Conservation (phyloP, 2,888 invertebrate genomes). For the Brachyptera putata region DNA sequence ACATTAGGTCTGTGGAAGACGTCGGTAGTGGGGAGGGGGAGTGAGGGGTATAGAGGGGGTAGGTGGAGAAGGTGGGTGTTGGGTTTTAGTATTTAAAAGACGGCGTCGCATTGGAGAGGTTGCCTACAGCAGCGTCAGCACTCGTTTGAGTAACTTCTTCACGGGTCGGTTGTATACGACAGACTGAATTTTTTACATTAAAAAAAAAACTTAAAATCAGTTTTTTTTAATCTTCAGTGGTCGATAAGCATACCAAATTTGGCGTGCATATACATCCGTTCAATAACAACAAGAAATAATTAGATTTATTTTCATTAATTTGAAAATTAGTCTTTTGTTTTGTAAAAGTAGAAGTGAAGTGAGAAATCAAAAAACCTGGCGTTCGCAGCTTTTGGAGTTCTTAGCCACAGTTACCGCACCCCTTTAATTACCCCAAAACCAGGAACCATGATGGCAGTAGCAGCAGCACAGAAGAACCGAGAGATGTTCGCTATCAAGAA, state of each 20-base stretch:
- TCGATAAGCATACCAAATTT: constrained; percentile 6
- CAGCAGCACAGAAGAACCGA: constrained; percentile 89
- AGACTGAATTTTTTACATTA: constrained; percentile 14
- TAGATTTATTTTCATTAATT: constrained; percentile 10
- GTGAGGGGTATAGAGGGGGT: no score
- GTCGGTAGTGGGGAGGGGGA: constrained; percentile 25
- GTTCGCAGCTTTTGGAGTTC: constrained; percentile 38
- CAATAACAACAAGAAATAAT: background rate
- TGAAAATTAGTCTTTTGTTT: constrained; percentile 21
- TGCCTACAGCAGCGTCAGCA: constrained; percentile 23
- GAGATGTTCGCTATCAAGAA: constrained; percentile 97
- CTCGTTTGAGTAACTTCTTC: constrained; percentile 20
- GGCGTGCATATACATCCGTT: background rate
- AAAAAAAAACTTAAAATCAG: constrained; percentile 5
- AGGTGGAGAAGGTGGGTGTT: constrained; percentile 35
- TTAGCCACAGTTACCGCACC: constrained; percentile 34
- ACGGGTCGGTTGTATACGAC: constrained; percentile 13
- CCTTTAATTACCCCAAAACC: constrained; percentile 24
- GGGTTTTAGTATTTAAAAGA: constrained; percentile 32
- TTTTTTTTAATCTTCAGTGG: constrained; percentile 12
- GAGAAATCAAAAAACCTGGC: constrained; percentile 34
- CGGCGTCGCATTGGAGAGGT: constrained; percentile 7
- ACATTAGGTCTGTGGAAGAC: constrained; percentile 22
- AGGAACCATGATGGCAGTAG: constrained; percentile 66
- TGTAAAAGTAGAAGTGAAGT: constrained; percentile 17